Conservation (phyloP, 1,140 invertebrate genomes). For the Camponotus floridanus region DNA sequence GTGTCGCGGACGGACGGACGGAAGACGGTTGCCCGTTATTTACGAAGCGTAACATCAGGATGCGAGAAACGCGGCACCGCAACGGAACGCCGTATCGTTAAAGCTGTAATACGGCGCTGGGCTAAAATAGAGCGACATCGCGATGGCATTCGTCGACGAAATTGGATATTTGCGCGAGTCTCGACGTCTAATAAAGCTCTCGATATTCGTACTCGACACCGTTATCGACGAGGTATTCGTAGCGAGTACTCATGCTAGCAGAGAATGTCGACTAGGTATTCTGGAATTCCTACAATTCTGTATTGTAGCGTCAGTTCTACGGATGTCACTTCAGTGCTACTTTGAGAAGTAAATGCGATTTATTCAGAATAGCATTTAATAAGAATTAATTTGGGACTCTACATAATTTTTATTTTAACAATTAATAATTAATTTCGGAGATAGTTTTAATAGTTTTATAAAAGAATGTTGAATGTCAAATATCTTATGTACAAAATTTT, state of each 20-base stretch:
- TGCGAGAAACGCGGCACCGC: slow-evolving; percentile 6
- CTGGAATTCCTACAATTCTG: slow-evolving; percentile 3
- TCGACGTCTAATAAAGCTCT: slow-evolving; percentile 44
- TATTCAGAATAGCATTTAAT: neutral
- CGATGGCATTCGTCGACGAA: slow-evolving; percentile 14
- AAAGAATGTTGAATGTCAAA: no score
- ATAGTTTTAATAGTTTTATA: no score
- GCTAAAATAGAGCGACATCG: neutral
- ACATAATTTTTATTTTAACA: neutral
- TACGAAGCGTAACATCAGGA: slow-evolving; percentile 19
- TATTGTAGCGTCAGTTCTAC: neutral
- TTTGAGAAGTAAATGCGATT: neutral
- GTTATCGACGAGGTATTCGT: slow-evolving; percentile 37
- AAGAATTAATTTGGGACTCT: neutral
- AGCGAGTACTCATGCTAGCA: neutral
- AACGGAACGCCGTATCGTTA: slow-evolving; percentile 19
- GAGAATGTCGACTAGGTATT: slow-evolving; percentile 1
- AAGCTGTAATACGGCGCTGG: slow-evolving; percentile 13
- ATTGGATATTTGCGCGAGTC: slow-evolving; percentile 28
- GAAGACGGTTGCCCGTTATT: slow-evolving; percentile 19
- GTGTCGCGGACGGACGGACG: slow-evolving; percentile 22
- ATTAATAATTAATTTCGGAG: neutral
- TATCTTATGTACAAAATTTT: no score
- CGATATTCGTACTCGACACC: slow-evolving; percentile 23
- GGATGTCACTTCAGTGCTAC: neutral